Base-by-base conservation (phyloP, 2,113 vertebrate genomes). In the Manacus vitellinus region DNA sequence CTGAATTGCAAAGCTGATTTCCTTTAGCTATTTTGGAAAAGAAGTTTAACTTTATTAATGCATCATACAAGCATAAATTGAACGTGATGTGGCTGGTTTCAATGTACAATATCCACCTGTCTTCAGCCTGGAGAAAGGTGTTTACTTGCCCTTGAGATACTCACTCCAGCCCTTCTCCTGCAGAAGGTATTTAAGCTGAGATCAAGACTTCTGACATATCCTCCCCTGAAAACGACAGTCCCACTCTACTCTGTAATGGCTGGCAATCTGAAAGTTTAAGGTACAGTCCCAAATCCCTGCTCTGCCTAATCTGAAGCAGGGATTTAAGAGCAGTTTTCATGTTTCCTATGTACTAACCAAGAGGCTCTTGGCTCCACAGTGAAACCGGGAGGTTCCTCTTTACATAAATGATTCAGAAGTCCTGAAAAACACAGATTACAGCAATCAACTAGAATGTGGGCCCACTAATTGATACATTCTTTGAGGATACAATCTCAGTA, bases 141-240 rank as follows among this genome's bases (percentile, higher is more conserved):
- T 30, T 68, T 67, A 19, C 39, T 8, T 79, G 33, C 24, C 19
- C 31, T 55, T 59, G 52, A 89, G 43, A 33, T 67, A 6, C 46
- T 61, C 12, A 7, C 4, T 27, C 14, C 3, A 1, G 13, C 6
- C 21, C 8, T 13, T 51, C 22, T 85, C 39, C 58, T 44, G 24
- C 20, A 44, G 19, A 20, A 44, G 15, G 23, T 4, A 5, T 39
- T 54, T 23, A n/a, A 44, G 3, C 8, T 41, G 63, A 86, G 27
- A 37, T 67, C 19, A 19, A 25, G 31, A 20, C 4, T 85, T 63
- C 68, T 80, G 47, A 63, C 8, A 6, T 13, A 35, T 2, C 8
- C 10, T 68, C 14, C 31, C 23, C 19, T 33, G n/a, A 35, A 72
- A 59, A 47, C 0, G 0, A 12, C 44, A 24, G 9, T 37, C 35